A percentile compares a stretch with the other conserved stretches of the same genome.
phyloP scores from a whole-genome alignment of 2,797 vertebrate species.

The Esox lucius region DNA sequence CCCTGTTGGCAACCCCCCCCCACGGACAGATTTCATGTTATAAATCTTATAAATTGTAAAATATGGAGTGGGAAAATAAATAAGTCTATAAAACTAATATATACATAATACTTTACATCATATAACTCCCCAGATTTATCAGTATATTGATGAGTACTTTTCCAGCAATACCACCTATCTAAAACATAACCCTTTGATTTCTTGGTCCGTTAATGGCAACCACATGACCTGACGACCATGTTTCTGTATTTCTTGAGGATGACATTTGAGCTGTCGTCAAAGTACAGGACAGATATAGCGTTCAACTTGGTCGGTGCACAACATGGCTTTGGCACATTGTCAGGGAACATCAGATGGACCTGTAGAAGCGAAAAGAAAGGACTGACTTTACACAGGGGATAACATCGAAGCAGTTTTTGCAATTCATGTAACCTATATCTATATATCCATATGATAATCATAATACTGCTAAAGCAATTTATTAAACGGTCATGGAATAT shows the following conservation, averaged over 20 bases:
- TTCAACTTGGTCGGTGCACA: conserved; percentile 99
- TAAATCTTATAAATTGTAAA: conserved; percentile 60
- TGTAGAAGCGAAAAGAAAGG: conserved; percentile 61
- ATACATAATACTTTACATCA: conserved; percentile 96
- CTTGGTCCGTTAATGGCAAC: conserved; percentile 84
- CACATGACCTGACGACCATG: conserved; percentile 98
- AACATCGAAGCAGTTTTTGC: neutral
- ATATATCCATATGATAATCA: neutral
- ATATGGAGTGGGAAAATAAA: conserved; percentile 89
- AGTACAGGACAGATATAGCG: conserved; percentile 98
- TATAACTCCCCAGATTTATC: conserved; percentile 76
- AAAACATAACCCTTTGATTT: conserved; percentile 52
- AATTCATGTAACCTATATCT: neutral
- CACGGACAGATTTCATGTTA: neutral
- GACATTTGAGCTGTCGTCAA: conserved; percentile 99
- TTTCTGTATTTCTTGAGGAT: conserved; percentile 99
- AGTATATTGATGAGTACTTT: conserved; percentile 49
- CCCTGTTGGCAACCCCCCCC: too few species aligned
- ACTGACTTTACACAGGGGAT: neutral
- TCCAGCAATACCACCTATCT: conserved; percentile 52
- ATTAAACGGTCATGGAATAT: neutral
- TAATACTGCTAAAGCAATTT: neutral
- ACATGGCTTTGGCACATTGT: conserved; percentile 98
- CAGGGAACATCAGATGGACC: conserved; percentile 99
- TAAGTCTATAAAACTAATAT: conserved; percentile 85